A percentile compares a stretch with the other conserved stretches of the same genome.
Conservation (phyloP, 92 coral and sea anemone genomes). For the Siderastrea siderea region DNA sequence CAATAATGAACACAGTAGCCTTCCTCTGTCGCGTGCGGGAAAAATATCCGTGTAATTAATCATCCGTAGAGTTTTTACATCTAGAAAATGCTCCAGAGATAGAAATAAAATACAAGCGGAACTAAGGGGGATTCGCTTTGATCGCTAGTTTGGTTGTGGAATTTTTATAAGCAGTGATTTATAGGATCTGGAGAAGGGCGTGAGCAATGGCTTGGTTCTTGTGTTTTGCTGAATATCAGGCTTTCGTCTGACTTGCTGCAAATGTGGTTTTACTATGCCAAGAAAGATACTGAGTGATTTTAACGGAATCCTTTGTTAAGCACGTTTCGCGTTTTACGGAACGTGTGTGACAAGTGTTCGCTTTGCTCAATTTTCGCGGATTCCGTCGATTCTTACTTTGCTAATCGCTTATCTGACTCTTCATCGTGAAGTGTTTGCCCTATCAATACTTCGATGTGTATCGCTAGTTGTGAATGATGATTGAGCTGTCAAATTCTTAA, state of each 20-base stretch:
- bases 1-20: slow-evolving; percentile 13
- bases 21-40: neutral
- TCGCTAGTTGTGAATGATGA: slow-evolving; percentile 55
- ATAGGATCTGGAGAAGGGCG: slow-evolving; percentile 53
- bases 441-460: slow-evolving; percentile 61
- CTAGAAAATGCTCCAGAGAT: neutral
- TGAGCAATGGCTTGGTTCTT: slow-evolving; percentile 40
- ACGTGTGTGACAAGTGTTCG: neutral
- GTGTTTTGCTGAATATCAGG: slow-evolving; percentile 14
- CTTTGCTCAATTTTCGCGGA: neutral
- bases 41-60: neutral
- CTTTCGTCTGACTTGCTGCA: neutral
- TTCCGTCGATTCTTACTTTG: slow-evolving; percentile 17
- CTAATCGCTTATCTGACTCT: slow-evolving; percentile 56
- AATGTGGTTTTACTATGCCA: neutral
- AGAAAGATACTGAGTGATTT: neutral
- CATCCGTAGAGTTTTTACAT: neutral
- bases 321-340: neutral
- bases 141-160: slow-evolving; percentile 17
- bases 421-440: slow-evolving; percentile 53
- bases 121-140: neutral
- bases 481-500: slow-evolving; percentile 37
- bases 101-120: neutral
- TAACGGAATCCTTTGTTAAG: neutral
- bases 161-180: slow-evolving; percentile 43